Evolutionary conservation across 2,113 vertebrate species (phyloP).

Genomic region (Siniperca chuatsi): DNA sequence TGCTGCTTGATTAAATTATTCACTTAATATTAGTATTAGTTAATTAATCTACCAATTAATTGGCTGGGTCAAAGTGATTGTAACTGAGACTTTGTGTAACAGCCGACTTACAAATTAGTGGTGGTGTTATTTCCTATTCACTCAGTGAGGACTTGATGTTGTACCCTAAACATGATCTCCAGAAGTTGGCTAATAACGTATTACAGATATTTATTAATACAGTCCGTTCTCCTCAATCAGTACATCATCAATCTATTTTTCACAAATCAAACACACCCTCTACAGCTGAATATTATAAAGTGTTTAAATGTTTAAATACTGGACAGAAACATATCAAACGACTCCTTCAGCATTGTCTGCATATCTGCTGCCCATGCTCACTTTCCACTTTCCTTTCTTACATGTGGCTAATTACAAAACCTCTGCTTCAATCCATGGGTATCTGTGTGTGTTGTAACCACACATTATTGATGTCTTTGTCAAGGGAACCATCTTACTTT

Average conservation of each 20-base stretch:
- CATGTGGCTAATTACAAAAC: neutral
- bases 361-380: neutral
- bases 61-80: slow-evolving; percentile 64
- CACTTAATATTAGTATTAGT: slow-evolving; percentile 71
- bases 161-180: too few species aligned
- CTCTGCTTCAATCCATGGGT: neutral
- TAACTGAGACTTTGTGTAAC: slow-evolving; percentile 54
- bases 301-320: neutral
- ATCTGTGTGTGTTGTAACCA: neutral
- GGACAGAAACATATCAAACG: neutral
- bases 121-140: slow-evolving; percentile 12
- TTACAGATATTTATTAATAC: neutral
- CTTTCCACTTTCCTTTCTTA: neutral
- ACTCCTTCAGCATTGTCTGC: neutral
- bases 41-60: slow-evolving; percentile 77
- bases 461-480: neutral
- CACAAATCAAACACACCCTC: neutral
- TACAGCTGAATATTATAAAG: neutral
- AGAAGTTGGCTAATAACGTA: neutral
- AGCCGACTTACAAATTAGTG: slow-evolving; percentile 6
- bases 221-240: neutral
- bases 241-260: neutral
- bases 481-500: too few species aligned
- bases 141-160: neutral
- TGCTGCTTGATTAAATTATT: slow-evolving; percentile 71